A percentile compares a stretch with the other conserved stretches of the same genome.
These are phyloP conservation scores for Rana temporaria DNA, from an alignment of 2,113 vertebrate species.

Conservation along the genomic window DNA sequence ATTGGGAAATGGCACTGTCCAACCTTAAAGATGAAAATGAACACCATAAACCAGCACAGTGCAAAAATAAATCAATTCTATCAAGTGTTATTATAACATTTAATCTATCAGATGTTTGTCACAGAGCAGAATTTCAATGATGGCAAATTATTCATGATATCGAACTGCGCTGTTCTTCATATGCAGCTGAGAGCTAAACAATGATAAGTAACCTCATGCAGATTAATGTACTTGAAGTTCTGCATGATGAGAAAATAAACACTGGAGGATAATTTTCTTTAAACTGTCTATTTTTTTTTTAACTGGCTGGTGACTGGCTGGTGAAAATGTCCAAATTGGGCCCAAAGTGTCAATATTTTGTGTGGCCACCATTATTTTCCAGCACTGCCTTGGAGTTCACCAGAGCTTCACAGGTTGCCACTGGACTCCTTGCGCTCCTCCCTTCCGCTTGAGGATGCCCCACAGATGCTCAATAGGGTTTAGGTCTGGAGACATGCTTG, in stretches of 20 bases:
- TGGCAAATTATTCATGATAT: constrained; percentile 46
- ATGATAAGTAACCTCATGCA: constrained; percentile 28
- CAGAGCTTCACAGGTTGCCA: no score
- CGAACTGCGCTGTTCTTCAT: constrained; percentile 31
- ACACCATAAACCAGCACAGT: constrained; percentile 4
- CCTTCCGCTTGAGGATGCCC: no score
- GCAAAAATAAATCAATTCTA: constrained; percentile 14
- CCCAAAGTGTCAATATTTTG: no score
- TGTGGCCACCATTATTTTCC: no score
- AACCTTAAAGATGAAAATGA: constrained; percentile 32
- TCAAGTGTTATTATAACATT: constrained; percentile 30
- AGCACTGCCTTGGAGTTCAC: no score
- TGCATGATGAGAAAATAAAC: constrained; percentile 31
- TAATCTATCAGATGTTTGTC: constrained; percentile 24
- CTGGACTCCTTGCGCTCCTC: no score
- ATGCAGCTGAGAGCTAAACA: neutral
- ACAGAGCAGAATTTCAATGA: constrained; percentile 8
- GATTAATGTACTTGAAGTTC: constrained; percentile 30
- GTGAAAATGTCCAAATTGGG: no score
- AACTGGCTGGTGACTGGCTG: no score
- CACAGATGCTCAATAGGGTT: no score
- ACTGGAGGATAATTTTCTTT: constrained; percentile 13
- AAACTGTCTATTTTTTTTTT: no score
- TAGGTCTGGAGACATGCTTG: no score
- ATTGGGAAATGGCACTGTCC: neutral